Evolutionary conservation across 2,888 invertebrate species (phyloP), one percentile per base, ranked within the genome.

Genomic region (Andrena trimmerana): DNA sequence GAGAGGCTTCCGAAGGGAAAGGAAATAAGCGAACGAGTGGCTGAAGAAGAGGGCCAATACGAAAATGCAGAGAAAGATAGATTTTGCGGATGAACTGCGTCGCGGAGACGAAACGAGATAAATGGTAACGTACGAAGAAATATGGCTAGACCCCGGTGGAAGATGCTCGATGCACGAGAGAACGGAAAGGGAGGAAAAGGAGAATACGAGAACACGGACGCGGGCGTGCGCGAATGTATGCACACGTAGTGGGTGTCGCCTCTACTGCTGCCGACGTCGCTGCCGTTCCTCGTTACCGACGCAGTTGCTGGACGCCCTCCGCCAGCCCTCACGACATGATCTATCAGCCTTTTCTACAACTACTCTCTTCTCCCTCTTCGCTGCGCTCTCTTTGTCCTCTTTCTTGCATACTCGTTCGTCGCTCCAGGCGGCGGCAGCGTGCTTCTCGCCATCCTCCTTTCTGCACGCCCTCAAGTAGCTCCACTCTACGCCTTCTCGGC

Each of bases 241-340:
- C 60, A 36, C 65, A 67, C 59, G 82, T 66, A 88, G 92, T 90
- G 90, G 90, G 90, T 91, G 91, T 91, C 90, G 89, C 87, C 87
- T 85, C 84, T 78, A 81, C 81, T 83, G 89, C 84, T 81, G 88
- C 79, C 88, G 85, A 76, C 78, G 88, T 81, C 78, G 87, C 89
- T 90, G 90, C 90, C 88, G 90, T 88, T 92, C 87, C 92, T 93
- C 89, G 92, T 92, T 93, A 93, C 91, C 91, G 90, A 91, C 90
- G 86, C 87, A 88, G 87, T 90, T 84, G 90, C 91, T 78, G 89
- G 88, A 90, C 89, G 88, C 86, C 88, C 88, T 87, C 86, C 85
- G 76, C 85, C 83, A 74, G 81, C 87, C 84, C 86, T 86, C 85
- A 67, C 90, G 89, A 90, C 91, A 90, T 87, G 90, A 90, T 92